Evolutionary conservation across 2,888 invertebrate genomes (phyloP).

Genomic region (Drosophila barbarae): DNA sequence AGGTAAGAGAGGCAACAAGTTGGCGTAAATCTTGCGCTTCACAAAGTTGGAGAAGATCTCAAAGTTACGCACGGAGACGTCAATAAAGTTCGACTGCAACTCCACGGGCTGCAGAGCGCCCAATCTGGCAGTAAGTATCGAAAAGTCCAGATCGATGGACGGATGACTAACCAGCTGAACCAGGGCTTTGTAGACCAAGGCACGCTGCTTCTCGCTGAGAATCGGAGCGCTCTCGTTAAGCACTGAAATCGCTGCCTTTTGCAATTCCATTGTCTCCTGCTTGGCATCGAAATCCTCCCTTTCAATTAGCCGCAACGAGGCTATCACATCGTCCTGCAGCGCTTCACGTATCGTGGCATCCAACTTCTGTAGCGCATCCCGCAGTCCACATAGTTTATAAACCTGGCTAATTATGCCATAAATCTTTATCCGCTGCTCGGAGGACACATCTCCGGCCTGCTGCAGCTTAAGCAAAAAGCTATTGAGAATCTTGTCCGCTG

Average conservation of each 20-base stretch:
- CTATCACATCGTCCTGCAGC: constrained; percentile 69
- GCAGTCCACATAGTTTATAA: constrained; percentile 62
- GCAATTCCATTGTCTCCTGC: constrained; percentile 68
- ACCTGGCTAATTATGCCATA: constrained; percentile 72
- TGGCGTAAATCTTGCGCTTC: constrained; percentile 72
- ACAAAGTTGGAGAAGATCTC: constrained; percentile 65
- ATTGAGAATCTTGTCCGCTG: constrained; percentile 75
- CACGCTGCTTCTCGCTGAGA: constrained; percentile 72
- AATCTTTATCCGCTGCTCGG: constrained; percentile 69
- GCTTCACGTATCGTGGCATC: constrained; percentile 79
- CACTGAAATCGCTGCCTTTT: constrained; percentile 63
- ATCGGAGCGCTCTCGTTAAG: constrained; percentile 68
- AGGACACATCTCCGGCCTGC: constrained; percentile 39
- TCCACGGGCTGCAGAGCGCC: constrained; percentile 75
- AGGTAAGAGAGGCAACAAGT: constrained; percentile 70
- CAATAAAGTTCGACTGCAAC: constrained; percentile 73
- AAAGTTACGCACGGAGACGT: constrained; percentile 69
- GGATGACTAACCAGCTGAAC: constrained; percentile 68
- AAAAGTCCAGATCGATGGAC: constrained; percentile 68
- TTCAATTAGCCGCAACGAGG: constrained; percentile 55
- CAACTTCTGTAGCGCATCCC: constrained; percentile 69
- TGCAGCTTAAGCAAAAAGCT: constrained; percentile 72
- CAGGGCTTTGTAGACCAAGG: constrained; percentile 70
- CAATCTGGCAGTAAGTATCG: constrained; percentile 58
- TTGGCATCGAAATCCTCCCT: constrained; percentile 54